phyloP scores from a whole-genome alignment of 2,113 vertebrate species.

The Neodon shergylaensis region DNA sequence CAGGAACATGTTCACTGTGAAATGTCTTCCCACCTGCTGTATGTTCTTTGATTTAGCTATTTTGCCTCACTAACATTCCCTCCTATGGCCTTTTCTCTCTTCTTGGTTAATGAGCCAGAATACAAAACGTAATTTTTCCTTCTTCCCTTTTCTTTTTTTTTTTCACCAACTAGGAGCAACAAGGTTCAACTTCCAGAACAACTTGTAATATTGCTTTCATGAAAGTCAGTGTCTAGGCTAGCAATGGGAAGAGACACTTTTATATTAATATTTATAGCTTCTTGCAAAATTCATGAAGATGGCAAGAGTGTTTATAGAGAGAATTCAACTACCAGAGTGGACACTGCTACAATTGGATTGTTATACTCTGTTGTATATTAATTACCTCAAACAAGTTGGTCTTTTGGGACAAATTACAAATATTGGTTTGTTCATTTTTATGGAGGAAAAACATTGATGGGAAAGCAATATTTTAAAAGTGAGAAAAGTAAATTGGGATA shows the following conservation, averaged over 20 bases:
- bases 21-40: not conserved
- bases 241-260: constrained; percentile 56
- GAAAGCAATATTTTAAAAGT: not conserved
- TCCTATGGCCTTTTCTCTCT: constrained; percentile 30
- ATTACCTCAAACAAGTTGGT: constrained; percentile 5
- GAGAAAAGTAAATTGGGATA: constrained; percentile 47
- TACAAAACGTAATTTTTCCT: not conserved
- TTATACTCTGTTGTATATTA: not conserved
- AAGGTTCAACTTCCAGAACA: not conserved
- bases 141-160: not conserved
- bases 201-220: constrained; percentile 37
- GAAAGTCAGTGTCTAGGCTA: constrained; percentile 68
- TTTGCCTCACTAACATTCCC: not conserved
- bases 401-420: constrained; percentile 39
- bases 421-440: constrained; percentile 18
- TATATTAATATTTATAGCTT: constrained; percentile 65
- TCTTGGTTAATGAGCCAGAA: not conserved
- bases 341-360: not conserved
- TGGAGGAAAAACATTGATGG: constrained; percentile 24
- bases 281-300: constrained; percentile 32
- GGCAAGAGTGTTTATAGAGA: constrained; percentile 31
- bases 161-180: constrained; percentile 9
- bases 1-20: constrained; percentile 39
- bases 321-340: constrained; percentile 17
- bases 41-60: constrained; percentile 58